These are phyloP conservation scores for Carassius carassius DNA, from an alignment of 2,113 vertebrate species.

Conservation along the genomic window DNA sequence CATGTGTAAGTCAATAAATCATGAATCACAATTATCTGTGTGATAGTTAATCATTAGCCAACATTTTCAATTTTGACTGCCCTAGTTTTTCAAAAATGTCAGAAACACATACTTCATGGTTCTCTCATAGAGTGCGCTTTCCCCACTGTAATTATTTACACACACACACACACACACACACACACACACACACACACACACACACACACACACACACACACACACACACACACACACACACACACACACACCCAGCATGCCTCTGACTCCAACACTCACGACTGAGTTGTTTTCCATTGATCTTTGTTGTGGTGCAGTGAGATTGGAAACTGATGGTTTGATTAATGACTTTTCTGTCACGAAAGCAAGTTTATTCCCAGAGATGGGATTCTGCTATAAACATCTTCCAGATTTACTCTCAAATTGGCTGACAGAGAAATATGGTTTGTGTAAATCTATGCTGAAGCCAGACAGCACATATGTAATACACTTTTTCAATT, in stretches of 20 bases:
- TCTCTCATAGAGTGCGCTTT: neutral
- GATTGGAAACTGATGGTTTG: slow-evolving; percentile 33
- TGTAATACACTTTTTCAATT: neutral
- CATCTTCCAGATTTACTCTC: slow-evolving; percentile 4
- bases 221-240: too few species aligned
- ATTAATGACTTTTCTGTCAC: slow-evolving; percentile 10
- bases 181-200: too few species aligned
- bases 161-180: too few species aligned
- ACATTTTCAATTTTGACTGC: neutral
- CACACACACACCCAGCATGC: neutral
- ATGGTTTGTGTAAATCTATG: neutral
- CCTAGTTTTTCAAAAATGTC: neutral
- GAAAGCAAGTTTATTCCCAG: neutral
- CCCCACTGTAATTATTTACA: neutral
- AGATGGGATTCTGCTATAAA: neutral
- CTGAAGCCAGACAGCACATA: neutral
- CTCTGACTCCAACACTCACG: neutral
- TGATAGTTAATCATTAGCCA: neutral
- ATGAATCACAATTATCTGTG: neutral
- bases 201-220: neutral
- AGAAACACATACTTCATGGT: neutral
- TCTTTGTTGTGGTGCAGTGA: slow-evolving; percentile 5
- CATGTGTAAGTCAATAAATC: neutral
- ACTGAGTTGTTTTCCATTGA: slow-evolving; percentile 39
- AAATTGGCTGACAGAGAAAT: too few species aligned